phyloP scores from a whole-genome alignment of 2,888 invertebrate species.

The Biston stratarius region DNA sequence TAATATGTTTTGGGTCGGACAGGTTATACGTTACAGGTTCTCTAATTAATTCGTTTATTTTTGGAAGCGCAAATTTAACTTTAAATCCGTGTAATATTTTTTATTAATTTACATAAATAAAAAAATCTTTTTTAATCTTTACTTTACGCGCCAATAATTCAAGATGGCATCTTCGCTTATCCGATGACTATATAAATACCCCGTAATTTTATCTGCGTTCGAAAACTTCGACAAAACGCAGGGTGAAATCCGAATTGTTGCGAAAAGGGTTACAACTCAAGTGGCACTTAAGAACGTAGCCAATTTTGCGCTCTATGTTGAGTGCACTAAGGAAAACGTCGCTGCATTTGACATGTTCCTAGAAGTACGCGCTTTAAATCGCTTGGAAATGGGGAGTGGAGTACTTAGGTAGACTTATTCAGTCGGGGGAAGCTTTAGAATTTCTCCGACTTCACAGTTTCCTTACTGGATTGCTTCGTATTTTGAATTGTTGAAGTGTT shows the following conservation, averaged over 20 bases:
- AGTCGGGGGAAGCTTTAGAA: conserved; percentile 35
- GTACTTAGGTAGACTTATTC: conserved; percentile 37
- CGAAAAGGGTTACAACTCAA: conserved; percentile 40
- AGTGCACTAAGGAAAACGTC: conserved; percentile 25
- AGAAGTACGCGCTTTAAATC: conserved; percentile 24
- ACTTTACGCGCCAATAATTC: conserved; percentile 45
- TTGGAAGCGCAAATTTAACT: not conserved
- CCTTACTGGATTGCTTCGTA: conserved; percentile 24
- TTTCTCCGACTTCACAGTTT: conserved; percentile 37
- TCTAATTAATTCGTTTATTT: conserved; percentile 2
- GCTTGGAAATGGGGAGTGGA: conserved; percentile 34
- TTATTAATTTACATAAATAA: too few relatives aligned
- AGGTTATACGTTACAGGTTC: conserved; percentile 1
- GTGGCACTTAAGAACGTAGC: conserved; percentile 14
- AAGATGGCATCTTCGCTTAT: conserved; percentile 49
- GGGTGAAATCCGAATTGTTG: conserved; percentile 42
- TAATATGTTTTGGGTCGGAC: conserved; percentile 15
- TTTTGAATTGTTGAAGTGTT: conserved; percentile 23
- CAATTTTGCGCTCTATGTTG: conserved; percentile 40
- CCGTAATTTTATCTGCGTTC: conserved; percentile 49
- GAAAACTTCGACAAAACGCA: conserved; percentile 45
- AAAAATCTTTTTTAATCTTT: conserved; percentile 20
- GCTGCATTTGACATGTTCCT: conserved; percentile 29
- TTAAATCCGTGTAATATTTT: not conserved
- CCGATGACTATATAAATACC: conserved; percentile 43